Evolutionary conservation across 2,113 vertebrate species (phyloP).

Genomic region (Kryptolebias marmoratus): DNA sequence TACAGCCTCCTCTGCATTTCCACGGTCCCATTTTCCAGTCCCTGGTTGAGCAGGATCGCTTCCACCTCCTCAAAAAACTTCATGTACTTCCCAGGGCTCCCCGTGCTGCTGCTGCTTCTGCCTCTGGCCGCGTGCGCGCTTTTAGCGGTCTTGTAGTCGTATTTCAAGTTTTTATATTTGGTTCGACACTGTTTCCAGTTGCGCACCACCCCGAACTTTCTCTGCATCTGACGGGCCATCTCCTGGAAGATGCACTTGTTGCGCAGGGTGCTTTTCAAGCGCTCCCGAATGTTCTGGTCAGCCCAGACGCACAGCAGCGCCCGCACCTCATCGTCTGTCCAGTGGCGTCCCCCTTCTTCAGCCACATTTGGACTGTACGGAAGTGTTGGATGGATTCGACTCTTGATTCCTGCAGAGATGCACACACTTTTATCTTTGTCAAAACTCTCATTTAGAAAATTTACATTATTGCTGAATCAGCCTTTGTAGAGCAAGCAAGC

Average conservation of each 20-base stretch:
- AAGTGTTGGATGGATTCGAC: slow-evolving; percentile 48
- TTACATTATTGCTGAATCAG: neutral
- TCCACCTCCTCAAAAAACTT: slow-evolving; percentile 91
- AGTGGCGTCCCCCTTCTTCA: slow-evolving; percentile 90
- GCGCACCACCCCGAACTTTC: slow-evolving; percentile 84
- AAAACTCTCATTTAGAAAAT: neutral
- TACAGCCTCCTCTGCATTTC: slow-evolving; percentile 63
- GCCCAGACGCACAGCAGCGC: slow-evolving; percentile 88
- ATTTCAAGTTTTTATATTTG: slow-evolving; percentile 93
- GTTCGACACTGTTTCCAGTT: slow-evolving; percentile 95
- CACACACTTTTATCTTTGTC: neutral
- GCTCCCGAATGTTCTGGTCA: slow-evolving; percentile 83
- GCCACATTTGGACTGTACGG: slow-evolving; percentile 77
- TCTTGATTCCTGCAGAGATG: slow-evolving; percentile 69
- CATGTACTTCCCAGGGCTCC: slow-evolving; percentile 84
- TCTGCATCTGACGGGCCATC: slow-evolving; percentile 87
- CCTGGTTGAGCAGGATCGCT: slow-evolving; percentile 84
- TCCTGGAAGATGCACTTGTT: slow-evolving; percentile 94
- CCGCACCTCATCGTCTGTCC: slow-evolving; percentile 89
- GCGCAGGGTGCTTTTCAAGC: slow-evolving; percentile 86
- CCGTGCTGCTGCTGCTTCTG: slow-evolving; percentile 47
- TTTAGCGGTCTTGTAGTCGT: slow-evolving; percentile 89
- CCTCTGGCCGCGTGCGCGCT: slow-evolving; percentile 72
- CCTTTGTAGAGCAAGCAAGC: slow-evolving; percentile 7
- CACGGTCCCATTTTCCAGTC: slow-evolving; percentile 65